These are phyloP conservation scores for Dexiosoma caninum DNA, from an alignment of 2,888 invertebrate genomes.

Conservation along the genomic window DNA sequence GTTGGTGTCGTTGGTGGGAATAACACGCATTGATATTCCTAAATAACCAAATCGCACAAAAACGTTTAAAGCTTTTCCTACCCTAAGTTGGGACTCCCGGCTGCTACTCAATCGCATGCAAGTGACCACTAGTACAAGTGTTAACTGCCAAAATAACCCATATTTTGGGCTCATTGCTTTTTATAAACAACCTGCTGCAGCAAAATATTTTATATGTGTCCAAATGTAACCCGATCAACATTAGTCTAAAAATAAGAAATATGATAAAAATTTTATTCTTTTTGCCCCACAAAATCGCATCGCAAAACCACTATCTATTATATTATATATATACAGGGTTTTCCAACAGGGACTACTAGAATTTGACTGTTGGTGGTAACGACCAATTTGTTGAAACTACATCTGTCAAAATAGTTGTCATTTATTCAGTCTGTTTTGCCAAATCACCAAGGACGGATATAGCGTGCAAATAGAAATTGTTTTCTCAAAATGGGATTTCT, in stretches of 20 bases:
- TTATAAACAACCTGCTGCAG: slow-evolving; percentile 22
- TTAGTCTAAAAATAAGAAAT: slow-evolving; percentile 11
- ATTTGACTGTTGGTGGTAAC: too few species aligned
- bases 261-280: background rate
- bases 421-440: too few species aligned
- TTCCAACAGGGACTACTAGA: too few species aligned
- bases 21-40: slow-evolving; percentile 90
- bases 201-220: background rate
- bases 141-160: slow-evolving; percentile 73
- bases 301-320: too few species aligned
- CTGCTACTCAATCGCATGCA: slow-evolving; percentile 70
- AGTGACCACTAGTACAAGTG: slow-evolving; percentile 71
- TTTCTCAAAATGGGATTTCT: too few species aligned
- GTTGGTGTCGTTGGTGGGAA: slow-evolving; percentile 88
- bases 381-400: too few species aligned
- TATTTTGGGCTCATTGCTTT: slow-evolving; percentile 74
- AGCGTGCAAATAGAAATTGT: too few species aligned
- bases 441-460: too few species aligned
- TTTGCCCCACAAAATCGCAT: too few species aligned
- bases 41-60: slow-evolving; percentile 88
- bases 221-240: background rate
- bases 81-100: slow-evolving; percentile 79
- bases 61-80: slow-evolving; percentile 91
- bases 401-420: too few species aligned
- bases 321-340: too few species aligned